phyloP scores from a whole-genome alignment of 2,888 invertebrate genomes.

The Deladenus siricidicola region DNA sequence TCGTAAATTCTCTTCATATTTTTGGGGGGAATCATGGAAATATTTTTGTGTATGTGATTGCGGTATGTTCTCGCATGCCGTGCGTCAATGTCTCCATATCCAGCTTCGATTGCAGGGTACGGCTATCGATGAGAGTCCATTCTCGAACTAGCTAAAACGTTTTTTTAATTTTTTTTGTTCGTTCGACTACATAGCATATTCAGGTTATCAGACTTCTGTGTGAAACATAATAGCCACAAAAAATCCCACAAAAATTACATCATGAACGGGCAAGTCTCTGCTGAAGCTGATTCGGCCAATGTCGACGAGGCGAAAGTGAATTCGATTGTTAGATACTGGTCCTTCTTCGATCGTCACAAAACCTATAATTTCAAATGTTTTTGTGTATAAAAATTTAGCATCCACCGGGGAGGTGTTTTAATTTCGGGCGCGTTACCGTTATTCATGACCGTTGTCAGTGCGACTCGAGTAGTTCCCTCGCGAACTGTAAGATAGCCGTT shows the following conservation, averaged over 20 bases:
- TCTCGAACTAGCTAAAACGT: slow-evolving; percentile 46
- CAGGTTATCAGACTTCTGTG: no score
- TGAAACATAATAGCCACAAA: no score
- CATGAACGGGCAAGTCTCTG: slow-evolving; percentile 53
- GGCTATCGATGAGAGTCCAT: slow-evolving; percentile 47
- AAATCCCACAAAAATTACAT: no score
- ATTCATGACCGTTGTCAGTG: slow-evolving; percentile 53
- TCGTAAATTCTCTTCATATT: not conserved
- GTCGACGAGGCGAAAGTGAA: slow-evolving; percentile 46
- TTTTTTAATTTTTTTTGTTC: not conserved
- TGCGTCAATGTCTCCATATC: slow-evolving; percentile 53
- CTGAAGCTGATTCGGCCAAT: slow-evolving; percentile 52
- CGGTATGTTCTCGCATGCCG: slow-evolving; percentile 48
- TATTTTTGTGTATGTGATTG: slow-evolving; percentile 36
- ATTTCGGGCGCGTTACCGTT: slow-evolving; percentile 47
- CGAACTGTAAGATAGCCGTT: slow-evolving; percentile 50
- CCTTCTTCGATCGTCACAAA: slow-evolving; percentile 53
- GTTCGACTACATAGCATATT: no score
- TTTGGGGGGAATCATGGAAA: slow-evolving; percentile 21
- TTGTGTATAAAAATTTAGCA: not conserved
- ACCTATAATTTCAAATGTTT: slow-evolving; percentile 24
- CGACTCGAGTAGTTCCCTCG: slow-evolving; percentile 39
- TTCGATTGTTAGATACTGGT: slow-evolving; percentile 33
- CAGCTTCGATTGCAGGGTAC: slow-evolving; percentile 45
- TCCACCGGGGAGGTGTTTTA: not conserved